Evolutionary conservation across 2,797 vertebrate genomes (phyloP).

Genomic region (Stomatorhinus walkeri): DNA sequence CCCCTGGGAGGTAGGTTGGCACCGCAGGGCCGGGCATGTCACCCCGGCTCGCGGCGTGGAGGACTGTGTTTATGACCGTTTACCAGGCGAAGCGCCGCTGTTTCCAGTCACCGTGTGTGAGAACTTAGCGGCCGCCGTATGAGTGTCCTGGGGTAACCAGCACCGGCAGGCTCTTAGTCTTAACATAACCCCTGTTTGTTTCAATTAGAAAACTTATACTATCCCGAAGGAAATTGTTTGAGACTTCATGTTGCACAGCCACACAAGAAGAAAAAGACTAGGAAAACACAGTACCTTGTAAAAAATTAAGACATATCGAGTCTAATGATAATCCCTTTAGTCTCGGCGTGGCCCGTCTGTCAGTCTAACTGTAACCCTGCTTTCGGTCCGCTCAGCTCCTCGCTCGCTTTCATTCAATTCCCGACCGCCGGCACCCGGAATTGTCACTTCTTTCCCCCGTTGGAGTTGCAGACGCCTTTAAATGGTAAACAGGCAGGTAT

Average conservation of each 20-base stretch:
- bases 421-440: background rate
- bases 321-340: background rate
- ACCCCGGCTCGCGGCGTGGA: slow-evolving; percentile 23
- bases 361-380: background rate
- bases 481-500: background rate
- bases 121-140: background rate
- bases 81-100: background rate
- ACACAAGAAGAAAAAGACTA: background rate
- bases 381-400: background rate
- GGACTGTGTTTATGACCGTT: background rate
- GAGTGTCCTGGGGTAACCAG: background rate
- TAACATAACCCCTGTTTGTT: background rate
- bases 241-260: background rate
- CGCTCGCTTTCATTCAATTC: background rate
- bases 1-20: slow-evolving; percentile 42
- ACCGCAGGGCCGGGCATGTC: slow-evolving; percentile 48
- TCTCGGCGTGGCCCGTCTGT: background rate
- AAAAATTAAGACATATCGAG: background rate
- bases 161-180: background rate
- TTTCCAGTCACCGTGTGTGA: background rate
- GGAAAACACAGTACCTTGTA: background rate
- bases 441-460: background rate
- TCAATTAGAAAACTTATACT: background rate
- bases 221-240: background rate
- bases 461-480: background rate